A percentile compares a stretch with the other conserved stretches of the same genome.
Conservation (phyloP, 2,888 invertebrate species). For the Anarsia innoxiella region DNA sequence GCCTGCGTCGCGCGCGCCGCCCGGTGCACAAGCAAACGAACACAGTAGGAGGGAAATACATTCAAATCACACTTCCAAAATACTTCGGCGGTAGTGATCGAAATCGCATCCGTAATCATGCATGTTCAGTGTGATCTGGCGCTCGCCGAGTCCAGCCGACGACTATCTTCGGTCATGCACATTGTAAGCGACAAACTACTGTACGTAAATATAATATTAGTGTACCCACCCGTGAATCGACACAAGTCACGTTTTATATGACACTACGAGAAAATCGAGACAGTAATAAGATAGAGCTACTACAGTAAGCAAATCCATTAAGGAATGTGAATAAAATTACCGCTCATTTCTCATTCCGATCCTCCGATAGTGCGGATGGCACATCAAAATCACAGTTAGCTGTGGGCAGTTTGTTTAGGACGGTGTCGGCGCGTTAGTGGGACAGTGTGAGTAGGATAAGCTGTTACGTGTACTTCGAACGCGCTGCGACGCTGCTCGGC, state of each 20-base stretch:
- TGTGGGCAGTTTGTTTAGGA: slow-evolving; percentile 19
- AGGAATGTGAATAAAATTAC: slow-evolving; percentile 70
- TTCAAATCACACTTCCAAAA: slow-evolving; percentile 67
- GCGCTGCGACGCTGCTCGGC: slow-evolving; percentile 4
- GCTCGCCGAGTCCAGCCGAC: slow-evolving; percentile 48
- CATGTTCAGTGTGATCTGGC: slow-evolving; percentile 52
- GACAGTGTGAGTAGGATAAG: slow-evolving; percentile 43
- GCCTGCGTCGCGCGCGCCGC: slow-evolving; percentile 35
- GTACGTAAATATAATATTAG: slow-evolving; percentile 72
- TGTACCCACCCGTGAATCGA: slow-evolving; percentile 72
- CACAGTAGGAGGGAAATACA: slow-evolving; percentile 68
- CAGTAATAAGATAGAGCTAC: slow-evolving; percentile 72
- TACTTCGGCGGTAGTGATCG: slow-evolving; percentile 49
- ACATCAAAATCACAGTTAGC: slow-evolving; percentile 53
- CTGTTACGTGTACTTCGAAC: slow-evolving; percentile 29
- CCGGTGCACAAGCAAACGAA: slow-evolving; percentile 61
- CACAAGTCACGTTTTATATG: slow-evolving; percentile 55
- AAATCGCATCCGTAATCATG: slow-evolving; percentile 49
- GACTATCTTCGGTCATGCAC: slow-evolving; percentile 64
- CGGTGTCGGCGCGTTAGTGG: slow-evolving; percentile 36
- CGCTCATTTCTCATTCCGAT: slow-evolving; percentile 55
- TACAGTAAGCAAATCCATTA: slow-evolving; percentile 72
- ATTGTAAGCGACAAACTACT: slow-evolving; percentile 72
- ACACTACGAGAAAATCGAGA: slow-evolving; percentile 72
- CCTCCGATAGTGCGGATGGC: slow-evolving; percentile 62